Base-by-base conservation (phyloP, 1,140 invertebrate species). In the Laupala kohalensis region DNA sequence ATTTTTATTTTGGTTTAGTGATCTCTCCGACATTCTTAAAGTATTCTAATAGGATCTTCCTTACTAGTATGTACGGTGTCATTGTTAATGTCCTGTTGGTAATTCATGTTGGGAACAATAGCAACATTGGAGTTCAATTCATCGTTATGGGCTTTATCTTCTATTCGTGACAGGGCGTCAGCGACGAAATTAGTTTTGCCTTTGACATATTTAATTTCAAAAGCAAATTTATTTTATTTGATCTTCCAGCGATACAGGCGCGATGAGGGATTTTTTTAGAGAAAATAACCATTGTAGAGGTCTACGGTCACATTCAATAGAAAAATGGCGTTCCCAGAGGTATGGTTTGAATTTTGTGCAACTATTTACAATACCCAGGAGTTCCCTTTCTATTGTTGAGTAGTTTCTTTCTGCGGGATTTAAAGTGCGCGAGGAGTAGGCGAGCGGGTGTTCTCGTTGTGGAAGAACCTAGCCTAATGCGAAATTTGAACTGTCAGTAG, bases 381-480 rank as follows among this genome's bases (percentile, higher is more conserved):
- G 19, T 25, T 68, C 67, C 15, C 25, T 5, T 30, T 84, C 79
- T 1, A 78, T 79, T 4, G 76, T 78, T 4, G 71, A 72, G 64
- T 81, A 84, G 29, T 79, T 79, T 69, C 63, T 74, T 77, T 83
- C 82, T 13, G 75, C 72, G 24, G 71, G 69, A 63, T 70, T 77
- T 13, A 84, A 71, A 15, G 73, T 75, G 53, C 79, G 69, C 70
- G 81, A 81, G 13, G 78, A 80, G 76, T 81, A 84, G 13, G 77
- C 77, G 24, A 82, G 72, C 26, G 70, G 77, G 71, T 73, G 13
- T 12, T 72, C 53, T 13, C 67, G n/a, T 72, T 76, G 77, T 66
- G 73, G 73, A 30, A 79, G 69, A 25, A 77, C 73, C 15, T 76
- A 76, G 6, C 77, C 78, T 9, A 79, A 25, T 0, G 75, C 76